Conservation (phyloP, 2,888 invertebrate genomes). For the Orgyia antiqua region DNA sequence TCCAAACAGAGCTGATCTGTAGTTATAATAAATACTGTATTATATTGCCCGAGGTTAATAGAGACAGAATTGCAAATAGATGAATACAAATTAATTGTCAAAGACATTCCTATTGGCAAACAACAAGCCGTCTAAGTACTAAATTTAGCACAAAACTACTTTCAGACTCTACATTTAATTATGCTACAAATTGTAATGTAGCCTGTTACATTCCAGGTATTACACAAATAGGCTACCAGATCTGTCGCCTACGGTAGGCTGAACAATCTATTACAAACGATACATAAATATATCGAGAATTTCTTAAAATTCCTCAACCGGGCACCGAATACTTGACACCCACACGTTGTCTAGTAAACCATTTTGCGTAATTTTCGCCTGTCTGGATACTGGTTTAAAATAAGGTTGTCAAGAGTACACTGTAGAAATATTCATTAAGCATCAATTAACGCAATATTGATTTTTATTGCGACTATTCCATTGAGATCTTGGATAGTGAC, state of each 20-base stretch:
- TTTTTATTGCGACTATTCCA: too few species aligned
- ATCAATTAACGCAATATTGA: too few species aligned
- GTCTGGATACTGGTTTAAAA: constrained; percentile 15
- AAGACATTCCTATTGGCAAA: too few species aligned
- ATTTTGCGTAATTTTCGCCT: constrained; percentile 38
- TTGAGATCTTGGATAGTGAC: too few species aligned
- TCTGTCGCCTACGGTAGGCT: constrained; percentile 7
- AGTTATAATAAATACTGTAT: too few species aligned
- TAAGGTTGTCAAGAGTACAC: constrained; percentile 12
- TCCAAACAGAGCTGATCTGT: too few species aligned
- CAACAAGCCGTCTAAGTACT: too few species aligned
- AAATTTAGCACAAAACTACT: background rate
- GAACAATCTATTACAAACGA: constrained; percentile 13
- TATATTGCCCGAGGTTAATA: too few species aligned
- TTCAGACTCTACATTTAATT: background rate
- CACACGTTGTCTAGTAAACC: constrained; percentile 25
- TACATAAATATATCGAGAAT: constrained; percentile 19
- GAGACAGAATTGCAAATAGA: too few species aligned
- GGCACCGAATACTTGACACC: constrained; percentile 26
- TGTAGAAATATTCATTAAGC: too few species aligned
- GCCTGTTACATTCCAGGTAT: constrained; percentile 3
- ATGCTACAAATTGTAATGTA: background rate
- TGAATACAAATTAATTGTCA: too few species aligned
- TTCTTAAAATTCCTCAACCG: constrained; percentile 24
- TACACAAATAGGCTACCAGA: constrained; percentile 8